A percentile compares a stretch with the other conserved stretches of the same genome.
These are phyloP conservation scores for Chrysochloris asiatica DNA, from an alignment of 2,113 vertebrate genomes.

Conservation along the genomic window DNA sequence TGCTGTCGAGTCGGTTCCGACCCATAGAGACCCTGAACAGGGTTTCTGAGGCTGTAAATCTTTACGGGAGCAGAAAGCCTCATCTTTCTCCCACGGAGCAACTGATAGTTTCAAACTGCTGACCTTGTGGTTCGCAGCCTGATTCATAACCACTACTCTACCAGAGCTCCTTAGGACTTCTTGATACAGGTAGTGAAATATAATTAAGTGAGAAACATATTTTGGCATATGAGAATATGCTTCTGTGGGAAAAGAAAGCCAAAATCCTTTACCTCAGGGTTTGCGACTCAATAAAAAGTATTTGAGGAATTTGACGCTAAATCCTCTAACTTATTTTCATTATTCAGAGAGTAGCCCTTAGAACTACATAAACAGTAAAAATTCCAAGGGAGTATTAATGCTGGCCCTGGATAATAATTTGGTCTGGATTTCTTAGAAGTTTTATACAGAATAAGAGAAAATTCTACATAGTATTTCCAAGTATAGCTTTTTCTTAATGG, in stretches of 20 bases:
- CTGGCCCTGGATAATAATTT: background rate
- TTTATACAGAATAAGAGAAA: background rate
- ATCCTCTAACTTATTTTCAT: slow-evolving; percentile 1
- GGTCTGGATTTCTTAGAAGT: background rate
- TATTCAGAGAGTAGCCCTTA: background rate
- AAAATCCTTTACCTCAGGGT: background rate
- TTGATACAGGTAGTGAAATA: background rate
- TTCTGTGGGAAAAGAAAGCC: background rate
- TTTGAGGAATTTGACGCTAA: slow-evolving; percentile 1
- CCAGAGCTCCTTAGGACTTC: no score
- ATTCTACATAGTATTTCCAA: background rate
- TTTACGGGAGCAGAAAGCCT: no score
- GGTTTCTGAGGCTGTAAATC: no score
- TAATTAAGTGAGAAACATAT: background rate
- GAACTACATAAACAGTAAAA: background rate
- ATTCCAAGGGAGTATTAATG: background rate
- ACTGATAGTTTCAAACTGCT: no score
- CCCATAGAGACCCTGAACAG: no score
- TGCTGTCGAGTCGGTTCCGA: no score
- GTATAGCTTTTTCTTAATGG: background rate
- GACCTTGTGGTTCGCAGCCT: no score
- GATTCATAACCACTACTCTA: no score
- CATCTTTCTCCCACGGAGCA: no score
- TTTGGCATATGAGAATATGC: background rate
- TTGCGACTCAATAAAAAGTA: background rate